Percentiles rank a stretch among this genome's conserved stretches.
phyloP scores from a whole-genome alignment of 1,140 invertebrate genomes.

The Argopecten irradians region DNA sequence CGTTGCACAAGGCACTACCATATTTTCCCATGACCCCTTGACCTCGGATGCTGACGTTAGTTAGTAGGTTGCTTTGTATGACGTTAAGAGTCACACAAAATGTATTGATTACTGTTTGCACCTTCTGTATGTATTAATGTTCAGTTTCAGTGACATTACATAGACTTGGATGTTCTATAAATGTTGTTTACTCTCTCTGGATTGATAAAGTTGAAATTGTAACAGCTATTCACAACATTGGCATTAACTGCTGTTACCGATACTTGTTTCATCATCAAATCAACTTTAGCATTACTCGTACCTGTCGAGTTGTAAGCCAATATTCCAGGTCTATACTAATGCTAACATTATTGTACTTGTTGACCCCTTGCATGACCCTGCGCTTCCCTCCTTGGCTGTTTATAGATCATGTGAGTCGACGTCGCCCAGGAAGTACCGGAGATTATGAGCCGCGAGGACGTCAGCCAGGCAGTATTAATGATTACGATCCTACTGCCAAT shows the following conservation, averaged over 20 bases:
- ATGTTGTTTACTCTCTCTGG: no score
- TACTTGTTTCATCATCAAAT: background rate
- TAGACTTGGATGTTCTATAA: background rate
- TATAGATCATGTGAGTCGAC: background rate
- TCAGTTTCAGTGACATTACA: no score
- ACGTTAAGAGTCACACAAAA: no score
- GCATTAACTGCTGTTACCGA: no score
- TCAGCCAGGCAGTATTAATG: conserved; percentile 62
- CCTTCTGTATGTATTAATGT: no score
- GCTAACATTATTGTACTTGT: background rate
- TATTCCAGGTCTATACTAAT: background rate
- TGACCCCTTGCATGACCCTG: background rate
- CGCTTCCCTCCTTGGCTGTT: background rate
- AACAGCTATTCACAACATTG: no score
- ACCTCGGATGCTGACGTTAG: no score
- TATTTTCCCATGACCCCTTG: no score
- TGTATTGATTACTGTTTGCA: no score
- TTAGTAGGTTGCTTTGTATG: no score
- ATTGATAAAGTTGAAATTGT: no score
- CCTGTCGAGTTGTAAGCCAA: background rate
- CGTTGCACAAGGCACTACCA: no score
- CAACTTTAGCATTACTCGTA: background rate
- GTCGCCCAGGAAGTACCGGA: background rate
- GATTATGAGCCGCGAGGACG: conserved; percentile 45
- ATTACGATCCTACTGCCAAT: conserved; percentile 54